phyloP scores from a whole-genome alignment of 2,797 vertebrate genomes.

The Tolypeutes matacus region DNA sequence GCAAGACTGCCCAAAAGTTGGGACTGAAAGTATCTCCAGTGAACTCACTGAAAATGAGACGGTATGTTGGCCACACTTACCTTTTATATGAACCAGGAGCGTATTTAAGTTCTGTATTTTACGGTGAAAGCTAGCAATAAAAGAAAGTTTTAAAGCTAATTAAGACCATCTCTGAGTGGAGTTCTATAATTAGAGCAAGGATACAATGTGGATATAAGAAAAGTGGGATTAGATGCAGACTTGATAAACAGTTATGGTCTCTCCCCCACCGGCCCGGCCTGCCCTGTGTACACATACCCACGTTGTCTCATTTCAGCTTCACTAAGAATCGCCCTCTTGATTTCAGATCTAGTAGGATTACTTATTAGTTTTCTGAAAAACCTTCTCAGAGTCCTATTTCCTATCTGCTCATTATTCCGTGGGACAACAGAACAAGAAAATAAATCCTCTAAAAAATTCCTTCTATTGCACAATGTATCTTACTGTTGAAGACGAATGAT shows the following conservation, averaged over 20 bases:
- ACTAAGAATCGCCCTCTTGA: background rate
- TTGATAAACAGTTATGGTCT: background rate
- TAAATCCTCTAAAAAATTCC: background rate
- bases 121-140: background rate
- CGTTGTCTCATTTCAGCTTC: background rate
- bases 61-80: accelerated
- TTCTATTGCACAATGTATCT: background rate
- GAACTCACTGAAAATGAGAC: background rate
- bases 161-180: background rate
- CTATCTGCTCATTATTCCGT: background rate
- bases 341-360: background rate
- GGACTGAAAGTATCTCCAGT: background rate
- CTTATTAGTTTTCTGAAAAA: background rate
- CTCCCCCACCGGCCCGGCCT: accelerated
- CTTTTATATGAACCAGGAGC: background rate
- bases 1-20: background rate
- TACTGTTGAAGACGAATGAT: background rate
- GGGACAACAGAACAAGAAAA: background rate
- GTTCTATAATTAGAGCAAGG: background rate
- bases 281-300: no score
- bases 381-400: background rate
- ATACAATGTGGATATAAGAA: background rate
- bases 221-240: background rate
- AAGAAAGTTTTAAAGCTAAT: background rate
- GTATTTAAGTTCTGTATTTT: background rate